These are phyloP conservation scores for Elaphurus davidianus DNA, from an alignment of 2,113 vertebrate genomes.

Conservation along the genomic window DNA sequence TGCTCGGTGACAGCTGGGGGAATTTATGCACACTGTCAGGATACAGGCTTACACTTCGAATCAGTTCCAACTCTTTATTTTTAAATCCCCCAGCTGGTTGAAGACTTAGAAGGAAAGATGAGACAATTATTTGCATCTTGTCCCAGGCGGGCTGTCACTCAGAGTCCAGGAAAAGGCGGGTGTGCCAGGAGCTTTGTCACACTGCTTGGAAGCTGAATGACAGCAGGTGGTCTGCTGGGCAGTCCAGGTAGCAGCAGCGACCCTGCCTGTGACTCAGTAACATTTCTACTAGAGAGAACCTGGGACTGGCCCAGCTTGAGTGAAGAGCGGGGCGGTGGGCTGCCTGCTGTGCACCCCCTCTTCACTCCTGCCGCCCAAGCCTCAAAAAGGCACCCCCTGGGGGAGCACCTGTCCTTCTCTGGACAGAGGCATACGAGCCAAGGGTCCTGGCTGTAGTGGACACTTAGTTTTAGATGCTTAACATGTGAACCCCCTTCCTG, in stretches of 20 bases:
- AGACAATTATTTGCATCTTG: constrained; percentile 50
- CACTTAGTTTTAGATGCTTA: background rate
- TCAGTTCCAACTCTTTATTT: constrained; percentile 64
- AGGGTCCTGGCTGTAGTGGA: background rate
- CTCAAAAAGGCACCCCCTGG: background rate
- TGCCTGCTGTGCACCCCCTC: background rate
- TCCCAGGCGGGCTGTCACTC: constrained; percentile 52
- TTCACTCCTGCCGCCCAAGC: no score
- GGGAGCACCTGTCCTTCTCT: background rate
- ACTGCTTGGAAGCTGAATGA: background rate
- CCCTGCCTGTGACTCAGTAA: background rate
- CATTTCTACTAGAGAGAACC: background rate
- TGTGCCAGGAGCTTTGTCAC: background rate
- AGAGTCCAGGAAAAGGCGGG: background rate
- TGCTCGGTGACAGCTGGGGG: constrained; percentile 52
- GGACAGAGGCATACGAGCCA: background rate
- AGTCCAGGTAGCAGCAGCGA: background rate
- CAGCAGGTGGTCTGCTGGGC: background rate
- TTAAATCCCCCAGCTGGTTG: constrained; percentile 68
- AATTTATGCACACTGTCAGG: constrained; percentile 49
- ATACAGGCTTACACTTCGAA: constrained; percentile 13
- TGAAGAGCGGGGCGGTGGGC: background rate
- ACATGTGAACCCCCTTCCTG: background rate
- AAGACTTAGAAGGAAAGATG: constrained; percentile 55
- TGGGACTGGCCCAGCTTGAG: background rate